These are phyloP conservation scores for Agrotis puta DNA, from an alignment of 2,888 invertebrate species.

Conservation along the genomic window DNA sequence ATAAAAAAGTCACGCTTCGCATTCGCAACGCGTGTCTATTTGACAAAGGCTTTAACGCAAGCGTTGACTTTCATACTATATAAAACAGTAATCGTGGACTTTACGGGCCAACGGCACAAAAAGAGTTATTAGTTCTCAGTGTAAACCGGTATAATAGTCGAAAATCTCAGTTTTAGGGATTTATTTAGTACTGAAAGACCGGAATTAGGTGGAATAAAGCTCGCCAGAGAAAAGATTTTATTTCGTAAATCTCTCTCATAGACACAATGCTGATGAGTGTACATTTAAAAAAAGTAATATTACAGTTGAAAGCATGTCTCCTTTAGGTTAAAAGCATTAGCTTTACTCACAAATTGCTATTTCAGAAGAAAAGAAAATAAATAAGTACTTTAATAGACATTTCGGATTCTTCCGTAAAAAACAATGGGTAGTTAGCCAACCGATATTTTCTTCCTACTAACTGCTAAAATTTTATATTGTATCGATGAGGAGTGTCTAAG, in stretches of 20 bases:
- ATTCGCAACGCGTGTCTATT: no score
- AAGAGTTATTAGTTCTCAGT: slow-evolving; percentile 48
- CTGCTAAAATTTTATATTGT: background rate
- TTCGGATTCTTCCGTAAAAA: background rate
- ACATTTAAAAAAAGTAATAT: slow-evolving; percentile 14
- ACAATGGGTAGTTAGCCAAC: background rate
- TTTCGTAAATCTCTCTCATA: slow-evolving; percentile 19
- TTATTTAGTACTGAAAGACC: slow-evolving; percentile 45
- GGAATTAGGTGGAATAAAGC: slow-evolving; percentile 42
- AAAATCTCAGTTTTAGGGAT: slow-evolving; percentile 39
- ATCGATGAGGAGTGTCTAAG: background rate
- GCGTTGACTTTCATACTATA: slow-evolving; percentile 14
- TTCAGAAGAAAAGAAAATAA: background rate
- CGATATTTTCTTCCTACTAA: background rate
- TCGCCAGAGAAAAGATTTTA: slow-evolving; percentile 32
- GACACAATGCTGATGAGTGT: slow-evolving; percentile 21
- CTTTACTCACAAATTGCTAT: slow-evolving; percentile 13
- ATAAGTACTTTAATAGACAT: background rate
- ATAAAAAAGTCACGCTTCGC: no score
- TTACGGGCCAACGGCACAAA: slow-evolving; percentile 25
- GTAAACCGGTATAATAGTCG: slow-evolving; percentile 41
- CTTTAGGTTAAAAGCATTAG: background rate
- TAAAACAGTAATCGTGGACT: slow-evolving; percentile 21
- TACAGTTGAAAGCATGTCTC: slow-evolving; percentile 21
- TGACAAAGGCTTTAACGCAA: slow-evolving; percentile 12